Conservation (phyloP, 2,888 invertebrate species). For the Dendrolimus pini region DNA sequence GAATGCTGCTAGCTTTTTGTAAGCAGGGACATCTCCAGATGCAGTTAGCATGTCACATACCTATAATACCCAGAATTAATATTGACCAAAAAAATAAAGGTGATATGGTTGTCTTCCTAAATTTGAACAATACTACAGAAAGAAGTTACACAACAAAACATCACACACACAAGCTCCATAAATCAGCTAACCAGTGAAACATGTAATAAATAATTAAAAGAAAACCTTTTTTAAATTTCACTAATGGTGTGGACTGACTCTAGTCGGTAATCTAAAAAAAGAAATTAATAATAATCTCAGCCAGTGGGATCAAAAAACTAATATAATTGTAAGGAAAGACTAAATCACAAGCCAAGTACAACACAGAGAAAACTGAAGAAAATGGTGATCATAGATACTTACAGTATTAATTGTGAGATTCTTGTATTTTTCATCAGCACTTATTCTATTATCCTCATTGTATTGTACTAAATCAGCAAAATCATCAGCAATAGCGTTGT, state of each 20-base stretch:
- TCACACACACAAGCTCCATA: too few relatives aligned
- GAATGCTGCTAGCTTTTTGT: conserved; percentile 84
- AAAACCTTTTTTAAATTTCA: neutral
- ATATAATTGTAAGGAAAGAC: neutral
- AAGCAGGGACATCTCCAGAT: conserved; percentile 70
- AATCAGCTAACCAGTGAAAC: too few relatives aligned
- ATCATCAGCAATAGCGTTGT: conserved; percentile 87
- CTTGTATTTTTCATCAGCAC: conserved; percentile 72
- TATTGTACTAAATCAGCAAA: conserved; percentile 96
- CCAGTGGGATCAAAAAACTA: neutral
- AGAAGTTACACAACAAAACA: too few relatives aligned
- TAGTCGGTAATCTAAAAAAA: too few relatives aligned
- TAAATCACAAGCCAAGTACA: too few relatives aligned
- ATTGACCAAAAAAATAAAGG: too few relatives aligned
- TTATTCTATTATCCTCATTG: conserved; percentile 92
- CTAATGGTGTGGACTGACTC: neutral
- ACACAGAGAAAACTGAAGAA: too few relatives aligned
- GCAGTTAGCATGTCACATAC: conserved; percentile 87
- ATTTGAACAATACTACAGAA: too few relatives aligned
- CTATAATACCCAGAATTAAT: conserved; percentile 27
- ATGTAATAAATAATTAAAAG: too few relatives aligned
- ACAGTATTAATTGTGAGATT: conserved; percentile 88
- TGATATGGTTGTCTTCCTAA: too few relatives aligned
- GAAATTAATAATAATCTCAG: too few relatives aligned
- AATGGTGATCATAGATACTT: conserved; percentile 11